Base-by-base conservation (phyloP, 2,113 vertebrate species). In the Phalacrocorax carbo region DNA sequence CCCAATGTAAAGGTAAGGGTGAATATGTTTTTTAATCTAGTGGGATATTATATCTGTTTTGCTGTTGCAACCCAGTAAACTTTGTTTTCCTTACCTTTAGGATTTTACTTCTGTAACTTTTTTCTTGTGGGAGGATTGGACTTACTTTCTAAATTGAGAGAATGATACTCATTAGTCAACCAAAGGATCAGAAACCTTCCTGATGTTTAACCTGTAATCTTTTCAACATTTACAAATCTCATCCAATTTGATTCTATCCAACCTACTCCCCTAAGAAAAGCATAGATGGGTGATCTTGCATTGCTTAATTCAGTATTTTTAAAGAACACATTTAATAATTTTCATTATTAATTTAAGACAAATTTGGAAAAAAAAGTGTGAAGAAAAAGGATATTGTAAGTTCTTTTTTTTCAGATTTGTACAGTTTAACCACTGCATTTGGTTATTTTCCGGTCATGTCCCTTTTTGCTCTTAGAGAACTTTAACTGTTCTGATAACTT, bases 1-100 rank as follows among this genome's bases (percentile, higher is more conserved):
- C 99, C 99, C 42, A 99, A 98, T 64, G 96, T 99, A 90, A 99
- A 99, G 99, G 99, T 99, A 98, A 98, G 95, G 22, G 8, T 58
- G 29, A 88, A 44, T 55, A 21, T 2, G 4, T 44, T 42, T 86
- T 76, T 72, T 48, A 32, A 52, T 61, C 13, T 76, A 66, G 11
- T 51, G 29, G 40, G 61, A 91, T 34, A 38, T 49, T 58, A 7
- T 44, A 40, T 71, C 26, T 60, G 1, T 32, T 78, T 72, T 72
- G 40, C 40, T 75, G 2, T 88, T 91, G 25, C 27, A 91, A 40
- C 11, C 8, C 48, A 68, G 8, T 69, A 64, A 79, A 79, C 30
- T 66, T 68, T 2, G 3, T 66, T 83, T 83, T 76, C 23, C 46
- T 82, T 64, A n/a, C 26, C 48, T 5, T 48, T 48, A 40, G 34